Evolutionary conservation across 2,113 vertebrate species (phyloP).

Genomic region (Gorsachius goisagi): DNA sequence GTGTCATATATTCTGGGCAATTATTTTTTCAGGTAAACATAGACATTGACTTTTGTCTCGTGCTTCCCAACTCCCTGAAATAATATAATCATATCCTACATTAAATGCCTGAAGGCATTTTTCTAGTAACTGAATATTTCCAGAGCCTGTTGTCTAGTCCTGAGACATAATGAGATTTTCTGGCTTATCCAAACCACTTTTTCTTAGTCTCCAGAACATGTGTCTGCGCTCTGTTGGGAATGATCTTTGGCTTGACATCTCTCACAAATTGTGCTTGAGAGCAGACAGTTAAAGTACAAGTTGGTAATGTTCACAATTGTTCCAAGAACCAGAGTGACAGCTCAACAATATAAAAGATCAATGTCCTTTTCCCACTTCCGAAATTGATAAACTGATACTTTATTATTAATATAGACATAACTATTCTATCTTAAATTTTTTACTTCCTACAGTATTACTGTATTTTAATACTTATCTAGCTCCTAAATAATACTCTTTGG

Average conservation of each 20-base stretch:
- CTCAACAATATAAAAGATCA: not conserved
- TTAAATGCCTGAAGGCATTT: not conserved
- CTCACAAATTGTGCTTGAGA: not conserved
- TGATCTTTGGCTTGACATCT: not conserved
- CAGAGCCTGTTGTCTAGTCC: not conserved
- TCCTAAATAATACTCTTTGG: not conserved
- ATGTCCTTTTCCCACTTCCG: not conserved
- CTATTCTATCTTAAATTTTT: not conserved
- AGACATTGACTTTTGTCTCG: not conserved
- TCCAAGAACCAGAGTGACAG: not conserved
- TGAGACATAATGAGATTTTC: not conserved
- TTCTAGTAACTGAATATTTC: not conserved
- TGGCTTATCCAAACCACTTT: not conserved
- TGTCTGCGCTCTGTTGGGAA: not conserved
- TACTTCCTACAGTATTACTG: not conserved
- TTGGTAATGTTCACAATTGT: accelerated
- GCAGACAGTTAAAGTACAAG: not conserved
- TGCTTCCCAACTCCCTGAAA: not conserved
- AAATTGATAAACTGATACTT: not conserved
- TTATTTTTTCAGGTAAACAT: not conserved
- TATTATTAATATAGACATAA: not conserved
- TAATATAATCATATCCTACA: not conserved
- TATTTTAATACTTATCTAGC: not conserved
- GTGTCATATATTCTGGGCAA: not conserved
- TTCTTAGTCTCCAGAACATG: not conserved